Conservation (phyloP, 2,888 invertebrate genomes). For the Patella pellucida region DNA sequence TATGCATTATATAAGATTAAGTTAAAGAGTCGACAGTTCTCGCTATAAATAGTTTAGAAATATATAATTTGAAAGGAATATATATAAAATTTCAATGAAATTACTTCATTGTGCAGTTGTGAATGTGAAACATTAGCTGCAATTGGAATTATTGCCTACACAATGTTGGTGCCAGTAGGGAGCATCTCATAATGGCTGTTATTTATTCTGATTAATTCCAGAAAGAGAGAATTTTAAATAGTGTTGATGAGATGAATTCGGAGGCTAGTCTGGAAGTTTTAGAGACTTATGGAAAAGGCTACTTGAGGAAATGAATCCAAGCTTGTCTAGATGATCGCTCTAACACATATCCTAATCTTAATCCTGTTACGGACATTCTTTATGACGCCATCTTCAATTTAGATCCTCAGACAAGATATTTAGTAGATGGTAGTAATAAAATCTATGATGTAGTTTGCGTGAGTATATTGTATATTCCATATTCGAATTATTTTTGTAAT, state of each 20-base stretch:
- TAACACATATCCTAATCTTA: background rate
- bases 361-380: slow-evolving; percentile 7
- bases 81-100: too few relatives aligned
- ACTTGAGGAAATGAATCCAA: slow-evolving; percentile 29
- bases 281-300: slow-evolving; percentile 42
- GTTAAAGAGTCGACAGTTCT: too few relatives aligned
- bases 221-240: slow-evolving; percentile 37
- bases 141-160: too few relatives aligned
- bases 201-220: slow-evolving; percentile 15
- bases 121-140: too few relatives aligned
- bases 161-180: too few relatives aligned
- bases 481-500: too few relatives aligned
- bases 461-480: background rate
- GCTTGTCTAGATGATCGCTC: background rate
- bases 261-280: slow-evolving; percentile 40
- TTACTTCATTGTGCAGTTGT: too few relatives aligned
- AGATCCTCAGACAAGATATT: slow-evolving; percentile 41
- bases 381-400: slow-evolving; percentile 40
- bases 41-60: too few relatives aligned
- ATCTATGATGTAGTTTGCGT: slow-evolving; percentile 16
- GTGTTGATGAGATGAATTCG: slow-evolving; percentile 42
- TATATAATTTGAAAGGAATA: too few relatives aligned
- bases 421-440: slow-evolving; percentile 43
- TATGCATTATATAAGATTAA: too few relatives aligned
- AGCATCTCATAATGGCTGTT: too few relatives aligned